phyloP scores from a whole-genome alignment of 2,888 invertebrate genomes.

The Eupithecia dodoneata region DNA sequence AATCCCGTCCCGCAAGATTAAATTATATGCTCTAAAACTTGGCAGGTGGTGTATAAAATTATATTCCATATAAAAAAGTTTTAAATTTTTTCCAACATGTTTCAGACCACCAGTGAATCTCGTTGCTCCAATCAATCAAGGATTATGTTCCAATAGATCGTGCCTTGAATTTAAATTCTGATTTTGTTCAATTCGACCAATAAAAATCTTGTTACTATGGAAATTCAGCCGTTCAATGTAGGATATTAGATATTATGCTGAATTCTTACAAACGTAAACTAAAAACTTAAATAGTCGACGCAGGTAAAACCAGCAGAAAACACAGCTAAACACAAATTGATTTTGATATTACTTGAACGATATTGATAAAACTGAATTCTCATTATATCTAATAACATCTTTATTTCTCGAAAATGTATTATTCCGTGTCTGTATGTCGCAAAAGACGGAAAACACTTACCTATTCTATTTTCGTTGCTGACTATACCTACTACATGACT shows the following conservation, averaged over 20 bases:
- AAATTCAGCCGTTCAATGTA: neutral
- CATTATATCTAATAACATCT: no score
- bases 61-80: neutral
- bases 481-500: neutral
- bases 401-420: no score
- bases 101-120: slow-evolving; percentile 1
- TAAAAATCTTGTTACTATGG: neutral
- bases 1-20: neutral
- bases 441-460: neutral
- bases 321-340: neutral
- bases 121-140: slow-evolving; percentile 7
- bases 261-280: neutral
- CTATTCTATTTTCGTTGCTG: neutral
- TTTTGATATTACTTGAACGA: neutral
- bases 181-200: neutral
- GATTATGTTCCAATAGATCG: slow-evolving; percentile 4
- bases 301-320: neutral
- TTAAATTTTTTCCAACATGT: neutral
- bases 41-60: neutral
- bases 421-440: neutral
- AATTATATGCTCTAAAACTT: neutral
- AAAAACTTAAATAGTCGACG: neutral
- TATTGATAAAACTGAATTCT: no score
- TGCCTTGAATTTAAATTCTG: neutral
- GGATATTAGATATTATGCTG: neutral